Percentiles rank a stretch among this genome's conserved stretches.
phyloP scores from a whole-genome alignment of 2,888 invertebrate genomes.

The Stegophylla sp. region DNA sequence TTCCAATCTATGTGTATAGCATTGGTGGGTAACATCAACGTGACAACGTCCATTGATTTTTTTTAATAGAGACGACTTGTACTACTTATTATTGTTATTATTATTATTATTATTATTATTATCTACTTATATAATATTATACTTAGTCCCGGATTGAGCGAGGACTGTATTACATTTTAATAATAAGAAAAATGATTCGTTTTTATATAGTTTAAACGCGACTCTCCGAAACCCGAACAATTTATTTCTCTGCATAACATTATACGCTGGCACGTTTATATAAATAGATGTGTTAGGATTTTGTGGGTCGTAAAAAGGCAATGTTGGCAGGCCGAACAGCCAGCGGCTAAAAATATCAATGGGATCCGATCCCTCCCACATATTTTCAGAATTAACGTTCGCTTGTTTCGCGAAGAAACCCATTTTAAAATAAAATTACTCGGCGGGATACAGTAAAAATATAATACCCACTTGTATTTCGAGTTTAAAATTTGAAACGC shows the following conservation, averaged over 20 bases:
- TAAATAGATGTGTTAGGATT: slow-evolving; percentile 50
- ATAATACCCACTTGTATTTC: not conserved
- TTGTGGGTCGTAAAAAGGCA: slow-evolving; percentile 59
- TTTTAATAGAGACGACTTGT: too few species aligned
- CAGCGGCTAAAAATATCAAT: slow-evolving; percentile 49
- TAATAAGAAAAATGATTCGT: not conserved
- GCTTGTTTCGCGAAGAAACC: slow-evolving; percentile 13
- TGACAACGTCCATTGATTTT: too few species aligned
- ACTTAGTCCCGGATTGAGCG: too few species aligned
- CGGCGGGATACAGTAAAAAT: not conserved
- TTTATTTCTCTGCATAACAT: slow-evolving; percentile 14
- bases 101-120: too few species aligned
- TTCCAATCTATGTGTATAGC: too few species aligned
- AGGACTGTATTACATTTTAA: not conserved
- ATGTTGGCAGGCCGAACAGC: slow-evolving; percentile 50
- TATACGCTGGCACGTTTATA: slow-evolving; percentile 30
- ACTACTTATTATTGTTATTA: too few species aligned
- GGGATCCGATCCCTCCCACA: slow-evolving; percentile 52
- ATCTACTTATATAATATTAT: too few species aligned
- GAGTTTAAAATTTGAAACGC: not conserved
- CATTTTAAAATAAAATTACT: slow-evolving; percentile 41
- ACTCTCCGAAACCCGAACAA: slow-evolving; percentile 8
- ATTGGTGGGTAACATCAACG: too few species aligned
- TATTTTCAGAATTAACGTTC: slow-evolving; percentile 32
- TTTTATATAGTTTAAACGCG: not conserved